A percentile compares a stretch with the other conserved stretches of the same genome.
Evolutionary conservation across 1,140 invertebrate species (phyloP).

Genomic region (Dreissena polymorpha): DNA sequence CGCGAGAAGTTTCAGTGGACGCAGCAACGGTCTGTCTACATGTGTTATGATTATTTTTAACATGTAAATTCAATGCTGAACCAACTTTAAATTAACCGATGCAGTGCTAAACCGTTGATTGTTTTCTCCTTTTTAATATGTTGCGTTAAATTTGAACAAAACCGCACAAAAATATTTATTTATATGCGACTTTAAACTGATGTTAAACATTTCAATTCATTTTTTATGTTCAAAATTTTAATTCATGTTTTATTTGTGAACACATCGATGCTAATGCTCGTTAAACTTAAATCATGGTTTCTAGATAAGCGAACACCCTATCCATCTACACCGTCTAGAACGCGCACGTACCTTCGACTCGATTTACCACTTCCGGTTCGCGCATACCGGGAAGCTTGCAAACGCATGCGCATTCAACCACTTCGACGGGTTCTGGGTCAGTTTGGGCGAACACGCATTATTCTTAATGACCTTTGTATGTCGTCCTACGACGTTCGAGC

Average conservation of each 20-base stretch:
- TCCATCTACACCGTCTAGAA: conserved; percentile 7
- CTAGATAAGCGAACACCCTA: too few relatives aligned
- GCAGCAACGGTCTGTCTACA: neutral
- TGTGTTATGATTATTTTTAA: neutral
- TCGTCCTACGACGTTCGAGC: conserved; percentile 53
- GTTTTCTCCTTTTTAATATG: neutral
- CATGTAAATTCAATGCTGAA: neutral
- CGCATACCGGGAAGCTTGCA: conserved; percentile 41
- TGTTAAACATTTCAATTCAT: too few relatives aligned
- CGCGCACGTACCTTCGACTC: conserved; percentile 1
- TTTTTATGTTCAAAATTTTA: too few relatives aligned
- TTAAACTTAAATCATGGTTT: too few relatives aligned
- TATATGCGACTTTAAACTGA: neutral
- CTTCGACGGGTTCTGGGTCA: conserved; percentile 49
- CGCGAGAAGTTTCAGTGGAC: conserved; percentile 1
- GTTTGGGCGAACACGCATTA: conserved; percentile 51
- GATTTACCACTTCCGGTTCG: conserved; percentile 24
- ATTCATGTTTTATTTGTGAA: too few relatives aligned
- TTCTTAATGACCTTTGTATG: conserved; percentile 57
- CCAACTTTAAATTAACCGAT: neutral
- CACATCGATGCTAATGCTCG: too few relatives aligned
- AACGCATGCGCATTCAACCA: conserved; percentile 37
- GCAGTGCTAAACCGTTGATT: too few relatives aligned
- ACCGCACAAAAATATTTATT: neutral
- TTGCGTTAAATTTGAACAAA: neutral